Evolutionary conservation across 2,113 vertebrate species (phyloP).

Genomic region (Rana temporaria): DNA sequence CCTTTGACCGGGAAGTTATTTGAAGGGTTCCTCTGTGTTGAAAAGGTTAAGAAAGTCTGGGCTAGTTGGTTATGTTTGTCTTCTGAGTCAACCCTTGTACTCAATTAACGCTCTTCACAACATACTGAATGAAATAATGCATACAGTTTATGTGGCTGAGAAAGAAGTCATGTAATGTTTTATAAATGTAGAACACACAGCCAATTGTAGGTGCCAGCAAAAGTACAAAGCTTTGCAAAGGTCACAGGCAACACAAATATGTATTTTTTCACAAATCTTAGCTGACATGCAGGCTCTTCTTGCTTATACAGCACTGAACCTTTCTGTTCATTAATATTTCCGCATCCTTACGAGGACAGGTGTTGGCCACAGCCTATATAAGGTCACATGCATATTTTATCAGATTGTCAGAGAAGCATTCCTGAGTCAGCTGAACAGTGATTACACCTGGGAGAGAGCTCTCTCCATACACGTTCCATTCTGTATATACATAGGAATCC

Average conservation of each 20-base stretch:
- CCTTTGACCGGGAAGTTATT: too few species aligned
- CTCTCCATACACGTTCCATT: too few species aligned
- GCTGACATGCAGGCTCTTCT: neutral
- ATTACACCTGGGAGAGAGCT: neutral
- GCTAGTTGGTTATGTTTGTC: too few species aligned
- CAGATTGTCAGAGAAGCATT: constrained; percentile 8
- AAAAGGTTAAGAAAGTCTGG: too few species aligned
- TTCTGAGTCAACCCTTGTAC: too few species aligned
- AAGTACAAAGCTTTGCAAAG: constrained; percentile 1
- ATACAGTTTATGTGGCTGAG: too few species aligned
- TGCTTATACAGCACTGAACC: constrained; percentile 8
- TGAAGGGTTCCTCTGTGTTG: too few species aligned
- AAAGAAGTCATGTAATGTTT: too few species aligned
- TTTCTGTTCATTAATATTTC: constrained; percentile 37
- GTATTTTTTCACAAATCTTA: neutral
- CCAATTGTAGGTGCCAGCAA: neutral
- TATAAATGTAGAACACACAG: too few species aligned
- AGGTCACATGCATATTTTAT: constrained; percentile 37
- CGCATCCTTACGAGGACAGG: constrained; percentile 7
- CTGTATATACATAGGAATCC: too few species aligned
- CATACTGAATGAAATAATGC: too few species aligned
- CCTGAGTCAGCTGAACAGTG: constrained; percentile 25
- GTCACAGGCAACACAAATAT: neutral
- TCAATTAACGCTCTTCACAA: too few species aligned
- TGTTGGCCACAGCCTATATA: constrained; percentile 2